A percentile compares a stretch with the other conserved stretches of the same genome.
phyloP scores from a whole-genome alignment of 1,140 invertebrate species.

The Eriocheir sinensis region DNA sequence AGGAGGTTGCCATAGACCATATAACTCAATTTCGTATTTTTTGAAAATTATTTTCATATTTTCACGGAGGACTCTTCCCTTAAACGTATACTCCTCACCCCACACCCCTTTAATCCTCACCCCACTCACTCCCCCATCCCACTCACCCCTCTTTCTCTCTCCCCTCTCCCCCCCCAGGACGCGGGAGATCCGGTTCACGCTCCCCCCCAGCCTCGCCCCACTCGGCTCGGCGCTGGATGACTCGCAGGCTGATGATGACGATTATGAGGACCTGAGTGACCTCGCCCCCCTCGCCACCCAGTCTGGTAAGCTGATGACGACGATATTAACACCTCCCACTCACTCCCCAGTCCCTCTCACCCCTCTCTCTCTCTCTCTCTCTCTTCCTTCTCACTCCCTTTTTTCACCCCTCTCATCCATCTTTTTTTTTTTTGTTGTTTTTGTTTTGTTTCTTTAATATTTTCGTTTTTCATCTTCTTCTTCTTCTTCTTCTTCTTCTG shows the following conservation, averaged over 20 bases:
- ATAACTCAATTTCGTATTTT: no score
- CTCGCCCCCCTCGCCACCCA: neutral
- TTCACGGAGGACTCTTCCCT: no score
- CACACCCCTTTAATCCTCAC: neutral
- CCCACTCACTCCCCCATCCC: neutral
- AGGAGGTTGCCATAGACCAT: no score
- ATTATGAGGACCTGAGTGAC: neutral
- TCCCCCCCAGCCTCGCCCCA: conserved; percentile 65
- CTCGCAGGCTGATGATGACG: neutral
- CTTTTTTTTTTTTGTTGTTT: neutral
- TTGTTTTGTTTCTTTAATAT: neutral
- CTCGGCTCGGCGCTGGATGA: conserved; percentile 39
- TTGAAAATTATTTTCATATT: no score
- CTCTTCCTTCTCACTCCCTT: neutral
- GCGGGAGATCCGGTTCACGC: conserved; percentile 66
- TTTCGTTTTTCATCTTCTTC: neutral
- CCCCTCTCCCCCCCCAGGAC: conserved; percentile 38
- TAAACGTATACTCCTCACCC: neutral
- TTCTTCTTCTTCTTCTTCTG: neutral
- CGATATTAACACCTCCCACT: neutral
- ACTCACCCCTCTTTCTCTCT: neutral
- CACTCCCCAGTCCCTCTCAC: neutral
- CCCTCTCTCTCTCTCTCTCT: neutral
- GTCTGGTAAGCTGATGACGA: neutral
- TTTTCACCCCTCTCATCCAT: neutral